A percentile compares a stretch with the other conserved stretches of the same genome.
These are phyloP conservation scores for Bradypodion ventrale DNA, from an alignment of 2,797 vertebrate species.

Conservation along the genomic window DNA sequence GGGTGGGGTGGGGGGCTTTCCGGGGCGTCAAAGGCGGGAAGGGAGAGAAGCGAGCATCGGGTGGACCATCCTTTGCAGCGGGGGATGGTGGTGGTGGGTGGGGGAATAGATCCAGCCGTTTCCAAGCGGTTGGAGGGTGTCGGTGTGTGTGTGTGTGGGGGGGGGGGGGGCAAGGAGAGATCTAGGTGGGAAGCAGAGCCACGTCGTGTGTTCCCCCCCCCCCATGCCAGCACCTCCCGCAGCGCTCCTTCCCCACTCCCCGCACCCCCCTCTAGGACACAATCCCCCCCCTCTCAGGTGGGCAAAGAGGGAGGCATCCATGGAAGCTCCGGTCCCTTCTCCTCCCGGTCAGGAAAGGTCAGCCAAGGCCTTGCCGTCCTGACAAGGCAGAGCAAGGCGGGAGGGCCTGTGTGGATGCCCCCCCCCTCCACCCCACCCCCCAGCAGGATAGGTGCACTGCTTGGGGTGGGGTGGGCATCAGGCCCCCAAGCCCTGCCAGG, in stretches of 20 bases:
- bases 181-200: background rate
- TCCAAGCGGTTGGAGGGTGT: background rate
- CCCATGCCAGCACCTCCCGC: too few species aligned
- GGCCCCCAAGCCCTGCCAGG: background rate
- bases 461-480: too few species aligned
- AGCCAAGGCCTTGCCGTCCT: background rate
- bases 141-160: too few species aligned
- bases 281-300: background rate
- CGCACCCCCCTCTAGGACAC: too few species aligned
- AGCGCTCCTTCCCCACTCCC: too few species aligned
- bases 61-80: background rate
- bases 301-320: background rate
- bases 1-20: background rate
- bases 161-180: background rate
- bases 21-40: background rate
- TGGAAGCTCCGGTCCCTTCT: background rate
- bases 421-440: too few species aligned
- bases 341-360: background rate
- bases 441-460: background rate
- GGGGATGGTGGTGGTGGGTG: too few species aligned
- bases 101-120: too few species aligned
- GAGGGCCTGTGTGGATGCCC: conserved; percentile 6
- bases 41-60: background rate
- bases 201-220: too few species aligned
- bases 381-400: background rate